phyloP scores from a whole-genome alignment of 1,140 invertebrate genomes.

The Anadara kagoshimensis region DNA sequence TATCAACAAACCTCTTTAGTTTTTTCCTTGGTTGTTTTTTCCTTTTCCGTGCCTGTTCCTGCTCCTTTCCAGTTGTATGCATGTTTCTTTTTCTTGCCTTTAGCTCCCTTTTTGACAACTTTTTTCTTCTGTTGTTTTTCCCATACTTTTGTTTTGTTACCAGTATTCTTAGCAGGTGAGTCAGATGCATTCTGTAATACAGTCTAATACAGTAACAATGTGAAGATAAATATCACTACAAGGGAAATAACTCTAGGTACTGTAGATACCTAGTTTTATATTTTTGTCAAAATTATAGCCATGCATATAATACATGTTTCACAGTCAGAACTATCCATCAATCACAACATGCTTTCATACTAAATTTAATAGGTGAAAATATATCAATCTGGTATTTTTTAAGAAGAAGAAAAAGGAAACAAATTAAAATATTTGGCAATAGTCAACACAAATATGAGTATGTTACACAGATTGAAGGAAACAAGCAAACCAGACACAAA shows the following conservation, averaged over 20 bases:
- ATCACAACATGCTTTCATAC: no score
- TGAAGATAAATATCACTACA: conserved; percentile 25
- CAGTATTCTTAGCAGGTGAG: conserved; percentile 59
- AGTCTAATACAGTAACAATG: conserved; percentile 69
- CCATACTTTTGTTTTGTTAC: conserved; percentile 73
- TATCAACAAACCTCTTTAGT: conserved; percentile 15
- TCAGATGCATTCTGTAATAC: conserved; percentile 33
- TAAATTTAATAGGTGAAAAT: no score
- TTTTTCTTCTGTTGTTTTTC: conserved; percentile 59
- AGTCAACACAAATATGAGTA: no score
- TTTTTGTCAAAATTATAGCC: not conserved
- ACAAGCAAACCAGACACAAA: no score
- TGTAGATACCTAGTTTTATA: not conserved
- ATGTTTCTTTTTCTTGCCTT: conserved; percentile 63
- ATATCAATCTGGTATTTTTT: no score
- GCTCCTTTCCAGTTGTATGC: conserved; percentile 56
- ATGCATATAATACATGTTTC: no score
- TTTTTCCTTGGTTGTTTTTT: conserved; percentile 34
- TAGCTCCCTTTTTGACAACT: conserved; percentile 66
- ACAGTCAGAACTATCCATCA: no score
- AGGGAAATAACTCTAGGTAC: conserved; percentile 9
- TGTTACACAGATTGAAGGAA: no score
- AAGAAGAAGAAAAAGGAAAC: no score
- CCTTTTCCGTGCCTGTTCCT: not conserved
- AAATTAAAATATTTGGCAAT: no score